Percentiles rank a stretch among this genome's conserved stretches.
Conservation (phyloP, 2,797 vertebrate genomes). For the Zenarchopterus dispar region DNA sequence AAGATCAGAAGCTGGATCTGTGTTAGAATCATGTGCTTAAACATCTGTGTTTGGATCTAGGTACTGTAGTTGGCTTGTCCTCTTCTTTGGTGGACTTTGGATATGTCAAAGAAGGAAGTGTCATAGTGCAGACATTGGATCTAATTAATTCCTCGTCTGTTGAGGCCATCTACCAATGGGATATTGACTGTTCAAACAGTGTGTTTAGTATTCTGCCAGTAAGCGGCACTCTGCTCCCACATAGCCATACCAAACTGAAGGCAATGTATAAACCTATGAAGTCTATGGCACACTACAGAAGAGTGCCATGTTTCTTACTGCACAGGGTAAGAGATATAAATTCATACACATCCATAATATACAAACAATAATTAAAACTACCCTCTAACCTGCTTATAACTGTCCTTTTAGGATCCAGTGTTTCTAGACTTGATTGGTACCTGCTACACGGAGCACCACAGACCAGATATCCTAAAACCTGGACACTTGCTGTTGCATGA, state of each 20-base stretch:
- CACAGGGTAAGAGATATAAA: constrained; percentile 83
- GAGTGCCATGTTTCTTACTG: constrained; percentile 89
- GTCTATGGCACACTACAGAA: constrained; percentile 85
- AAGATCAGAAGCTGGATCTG: too few relatives aligned
- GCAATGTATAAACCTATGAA: constrained; percentile 85
- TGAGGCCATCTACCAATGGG: constrained; percentile 87
- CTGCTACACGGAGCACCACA: constrained; percentile 86
- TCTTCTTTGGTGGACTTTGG: constrained; percentile 83
- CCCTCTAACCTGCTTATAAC: background rate
- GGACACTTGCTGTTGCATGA: constrained; percentile 84
- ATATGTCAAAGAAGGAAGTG: constrained; percentile 80
- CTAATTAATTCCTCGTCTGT: constrained; percentile 85
- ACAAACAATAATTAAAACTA: background rate
- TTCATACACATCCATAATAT: background rate
- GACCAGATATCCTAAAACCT: constrained; percentile 82
- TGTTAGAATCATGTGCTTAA: background rate
- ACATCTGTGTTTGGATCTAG: constrained; percentile 66
- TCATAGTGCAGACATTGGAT: constrained; percentile 66
- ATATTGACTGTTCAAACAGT: constrained; percentile 86
- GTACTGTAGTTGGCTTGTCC: constrained; percentile 85
- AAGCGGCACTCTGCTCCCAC: constrained; percentile 81
- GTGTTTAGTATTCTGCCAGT: constrained; percentile 86
- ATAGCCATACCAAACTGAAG: constrained; percentile 71
- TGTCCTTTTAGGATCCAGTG: constrained; percentile 83
- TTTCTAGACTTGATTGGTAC: constrained; percentile 93